These are phyloP conservation scores for Lates calcarifer DNA, from an alignment of 2,113 vertebrate genomes.

Conservation along the genomic window DNA sequence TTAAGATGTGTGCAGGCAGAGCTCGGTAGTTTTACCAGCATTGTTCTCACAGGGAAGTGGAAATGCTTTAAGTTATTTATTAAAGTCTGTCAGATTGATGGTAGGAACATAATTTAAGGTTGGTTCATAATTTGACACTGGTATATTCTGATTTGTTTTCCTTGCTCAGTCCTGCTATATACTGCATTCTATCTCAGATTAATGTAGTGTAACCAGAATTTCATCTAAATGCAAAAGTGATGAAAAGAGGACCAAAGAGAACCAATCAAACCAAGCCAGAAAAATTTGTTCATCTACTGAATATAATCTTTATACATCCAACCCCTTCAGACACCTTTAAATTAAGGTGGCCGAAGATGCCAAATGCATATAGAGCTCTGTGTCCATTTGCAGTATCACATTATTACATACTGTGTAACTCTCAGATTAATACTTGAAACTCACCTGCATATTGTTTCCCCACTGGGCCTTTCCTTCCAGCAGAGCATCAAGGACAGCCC, in stretches of 20 bases:
- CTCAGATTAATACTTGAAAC: neutral
- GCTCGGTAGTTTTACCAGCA: neutral
- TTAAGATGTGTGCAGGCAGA: neutral
- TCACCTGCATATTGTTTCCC: conserved; percentile 95
- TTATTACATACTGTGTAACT: neutral
- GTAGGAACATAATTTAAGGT: neutral
- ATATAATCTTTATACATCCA: neutral
- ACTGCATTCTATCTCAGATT: neutral
- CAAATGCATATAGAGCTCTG: neutral
- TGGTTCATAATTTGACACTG: neutral
- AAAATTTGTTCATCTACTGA: neutral
- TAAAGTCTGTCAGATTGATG: neutral
- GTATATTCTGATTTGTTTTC: neutral
- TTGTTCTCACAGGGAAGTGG: neutral
- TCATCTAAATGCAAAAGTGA: neutral
- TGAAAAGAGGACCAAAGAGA: neutral
- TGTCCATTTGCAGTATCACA: neutral
- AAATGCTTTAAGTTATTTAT: neutral
- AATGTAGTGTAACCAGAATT: neutral
- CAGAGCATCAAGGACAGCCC: conserved; percentile 92
- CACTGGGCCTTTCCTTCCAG: conserved; percentile 96
- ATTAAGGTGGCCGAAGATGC: neutral
- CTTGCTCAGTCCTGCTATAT: too few species aligned
- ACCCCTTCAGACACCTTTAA: neutral
- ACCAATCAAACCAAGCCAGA: too few species aligned